These are phyloP conservation scores for Nomada ferruginata DNA, from an alignment of 2,888 invertebrate genomes.

Conservation along the genomic window DNA sequence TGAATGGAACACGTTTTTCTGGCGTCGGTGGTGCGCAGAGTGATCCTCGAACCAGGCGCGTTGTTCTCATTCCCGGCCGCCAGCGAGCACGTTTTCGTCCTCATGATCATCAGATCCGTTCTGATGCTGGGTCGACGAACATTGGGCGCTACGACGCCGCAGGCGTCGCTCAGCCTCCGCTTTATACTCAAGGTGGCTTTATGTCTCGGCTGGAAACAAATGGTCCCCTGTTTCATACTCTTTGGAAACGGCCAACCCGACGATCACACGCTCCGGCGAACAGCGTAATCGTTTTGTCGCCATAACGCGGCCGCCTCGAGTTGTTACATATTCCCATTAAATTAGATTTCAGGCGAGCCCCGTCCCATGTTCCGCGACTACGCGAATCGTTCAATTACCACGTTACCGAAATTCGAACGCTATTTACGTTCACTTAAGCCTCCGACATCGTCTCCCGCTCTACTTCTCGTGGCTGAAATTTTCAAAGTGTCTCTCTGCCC, in stretches of 20 bases:
- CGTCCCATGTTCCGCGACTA: background rate
- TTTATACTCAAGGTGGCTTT: slow-evolving; percentile 91
- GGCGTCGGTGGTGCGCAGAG: slow-evolving; percentile 74
- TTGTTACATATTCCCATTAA: background rate
- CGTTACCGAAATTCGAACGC: slow-evolving; percentile 17
- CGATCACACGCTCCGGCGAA: background rate
- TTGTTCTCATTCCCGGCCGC: slow-evolving; percentile 87
- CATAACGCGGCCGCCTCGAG: background rate
- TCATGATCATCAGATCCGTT: slow-evolving; percentile 95
- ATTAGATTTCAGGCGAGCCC: background rate
- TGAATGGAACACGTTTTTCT: slow-evolving; percentile 78
- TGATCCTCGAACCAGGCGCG: slow-evolving; percentile 79
- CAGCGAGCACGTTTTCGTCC: slow-evolving; percentile 91
- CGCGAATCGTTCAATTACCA: slow-evolving; percentile 14
- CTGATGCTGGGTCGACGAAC: slow-evolving; percentile 94
- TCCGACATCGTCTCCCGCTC: background rate
- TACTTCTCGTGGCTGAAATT: background rate
- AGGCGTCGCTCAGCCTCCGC: slow-evolving; percentile 93
- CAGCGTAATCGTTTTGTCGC: slow-evolving; percentile 19
- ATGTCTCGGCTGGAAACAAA: slow-evolving; percentile 77
- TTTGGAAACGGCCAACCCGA: slow-evolving; percentile 7
- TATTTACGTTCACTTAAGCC: background rate
- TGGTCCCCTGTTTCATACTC: slow-evolving; percentile 37
- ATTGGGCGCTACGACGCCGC: slow-evolving; percentile 95
- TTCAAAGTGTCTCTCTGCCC: background rate